Evolutionary conservation across 2,797 vertebrate species (phyloP).

Genomic region (Chlorospingus flavigularis): DNA sequence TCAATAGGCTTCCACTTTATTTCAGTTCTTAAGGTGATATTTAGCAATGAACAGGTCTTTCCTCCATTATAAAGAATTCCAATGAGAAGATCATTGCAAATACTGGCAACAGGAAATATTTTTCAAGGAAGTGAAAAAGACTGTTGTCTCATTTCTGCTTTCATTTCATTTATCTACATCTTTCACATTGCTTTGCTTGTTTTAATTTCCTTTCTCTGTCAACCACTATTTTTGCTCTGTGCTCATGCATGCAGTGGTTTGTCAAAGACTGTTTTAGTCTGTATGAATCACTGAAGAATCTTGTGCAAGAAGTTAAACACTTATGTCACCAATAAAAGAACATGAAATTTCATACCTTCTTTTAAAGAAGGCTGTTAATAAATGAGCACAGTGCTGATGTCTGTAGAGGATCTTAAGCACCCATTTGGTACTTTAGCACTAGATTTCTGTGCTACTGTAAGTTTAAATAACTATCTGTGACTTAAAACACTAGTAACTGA

Average conservation of each 20-base stretch:
- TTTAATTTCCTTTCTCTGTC: constrained; percentile 39
- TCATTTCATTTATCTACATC: constrained; percentile 10
- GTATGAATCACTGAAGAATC: neutral
- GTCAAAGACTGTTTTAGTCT: neutral
- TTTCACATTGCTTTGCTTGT: neutral
- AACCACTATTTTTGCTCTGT: neutral
- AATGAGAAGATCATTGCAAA: neutral
- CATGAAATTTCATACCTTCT: neutral
- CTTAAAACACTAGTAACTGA: neutral
- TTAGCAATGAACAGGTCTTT: neutral
- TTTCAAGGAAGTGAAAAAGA: neutral
- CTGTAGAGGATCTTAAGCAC: neutral
- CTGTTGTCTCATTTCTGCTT: neutral
- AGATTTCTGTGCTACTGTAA: neutral
- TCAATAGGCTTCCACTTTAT: neutral
- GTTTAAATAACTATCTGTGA: neutral
- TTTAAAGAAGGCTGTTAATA: neutral
- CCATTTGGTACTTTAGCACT: neutral
- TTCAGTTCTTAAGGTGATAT: neutral
- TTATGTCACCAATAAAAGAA: neutral
- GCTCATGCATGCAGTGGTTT: neutral
- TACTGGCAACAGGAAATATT: neutral
- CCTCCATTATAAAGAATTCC: neutral
- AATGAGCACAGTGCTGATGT: neutral
- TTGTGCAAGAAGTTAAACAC: neutral